These are phyloP conservation scores for Sturmia bella DNA, from an alignment of 2,888 invertebrate genomes.

Conservation along the genomic window DNA sequence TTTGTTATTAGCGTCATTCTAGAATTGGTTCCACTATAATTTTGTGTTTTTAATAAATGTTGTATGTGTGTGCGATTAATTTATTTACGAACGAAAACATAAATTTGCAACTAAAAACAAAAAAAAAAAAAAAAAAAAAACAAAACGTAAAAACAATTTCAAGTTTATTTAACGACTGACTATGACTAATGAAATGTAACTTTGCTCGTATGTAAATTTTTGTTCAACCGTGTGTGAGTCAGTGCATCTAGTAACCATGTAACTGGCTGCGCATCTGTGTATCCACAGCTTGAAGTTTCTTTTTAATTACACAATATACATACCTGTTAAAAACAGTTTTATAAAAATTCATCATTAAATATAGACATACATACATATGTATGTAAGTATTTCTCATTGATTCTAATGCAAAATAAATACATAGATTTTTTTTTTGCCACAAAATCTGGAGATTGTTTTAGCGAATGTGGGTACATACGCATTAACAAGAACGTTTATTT, in stretches of 20 bases:
- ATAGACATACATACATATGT: background rate
- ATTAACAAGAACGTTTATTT: slow-evolving; percentile 31
- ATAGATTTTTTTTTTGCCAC: slow-evolving; percentile 41
- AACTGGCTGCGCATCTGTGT: too few relatives aligned
- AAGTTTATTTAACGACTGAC: slow-evolving; percentile 51
- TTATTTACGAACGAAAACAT: slow-evolving; percentile 26
- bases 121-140: too few relatives aligned
- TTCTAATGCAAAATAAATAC: slow-evolving; percentile 60
- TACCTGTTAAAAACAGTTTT: too few relatives aligned
- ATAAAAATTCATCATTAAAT: too few relatives aligned
- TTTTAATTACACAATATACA: too few relatives aligned
- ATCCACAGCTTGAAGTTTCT: too few relatives aligned
- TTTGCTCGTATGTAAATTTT: slow-evolving; percentile 20
- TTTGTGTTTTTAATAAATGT: background rate
- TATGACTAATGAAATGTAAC: slow-evolving; percentile 65
- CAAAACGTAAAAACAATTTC: slow-evolving; percentile 11
- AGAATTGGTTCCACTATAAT: too few relatives aligned
- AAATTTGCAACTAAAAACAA: slow-evolving; percentile 24
- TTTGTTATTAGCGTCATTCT: too few relatives aligned
- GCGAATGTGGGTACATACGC: slow-evolving; percentile 39
- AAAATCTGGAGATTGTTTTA: slow-evolving; percentile 51
- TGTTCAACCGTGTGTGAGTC: slow-evolving; percentile 19
- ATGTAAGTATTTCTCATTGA: slow-evolving; percentile 62
- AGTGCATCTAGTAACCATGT: slow-evolving; percentile 13
- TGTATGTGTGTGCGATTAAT: background rate